Conservation (phyloP, 2,113 vertebrate genomes). For the Tichodroma muraria region DNA sequence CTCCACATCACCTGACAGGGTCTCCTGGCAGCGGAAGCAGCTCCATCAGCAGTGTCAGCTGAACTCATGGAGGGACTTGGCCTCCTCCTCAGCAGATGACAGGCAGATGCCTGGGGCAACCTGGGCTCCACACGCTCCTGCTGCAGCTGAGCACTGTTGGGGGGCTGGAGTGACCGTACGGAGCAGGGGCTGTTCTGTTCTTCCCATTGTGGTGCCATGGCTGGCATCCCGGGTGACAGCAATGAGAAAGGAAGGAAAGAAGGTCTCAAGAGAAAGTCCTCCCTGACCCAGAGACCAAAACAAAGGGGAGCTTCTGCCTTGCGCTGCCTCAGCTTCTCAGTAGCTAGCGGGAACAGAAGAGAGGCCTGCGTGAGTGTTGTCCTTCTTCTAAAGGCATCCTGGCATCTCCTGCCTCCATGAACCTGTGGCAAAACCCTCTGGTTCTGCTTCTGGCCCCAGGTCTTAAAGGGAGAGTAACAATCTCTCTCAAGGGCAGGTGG, state of each 20-base stretch:
- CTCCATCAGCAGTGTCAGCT: not conserved
- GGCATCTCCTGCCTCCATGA: not conserved
- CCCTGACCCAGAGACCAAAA: not conserved
- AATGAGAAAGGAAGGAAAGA: not conserved
- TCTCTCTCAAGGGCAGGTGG: not conserved
- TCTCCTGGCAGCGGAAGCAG: not conserved
- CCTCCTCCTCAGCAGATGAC: not conserved
- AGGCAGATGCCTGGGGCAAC: not conserved
- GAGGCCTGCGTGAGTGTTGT: not conserved
- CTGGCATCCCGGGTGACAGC: not conserved
- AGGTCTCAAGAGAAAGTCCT: not conserved
- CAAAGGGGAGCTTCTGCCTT: not conserved
- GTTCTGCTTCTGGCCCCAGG: not conserved
- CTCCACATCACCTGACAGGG: fast-evolving
- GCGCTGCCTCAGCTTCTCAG: not conserved
- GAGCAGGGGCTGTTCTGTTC: not conserved
- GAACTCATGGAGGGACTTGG: not conserved
- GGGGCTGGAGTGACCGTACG: not conserved
- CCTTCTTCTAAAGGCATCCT: not conserved
- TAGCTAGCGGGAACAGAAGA: fast-evolving
- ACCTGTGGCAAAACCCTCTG: not conserved
- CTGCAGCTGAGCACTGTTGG: fast-evolving
- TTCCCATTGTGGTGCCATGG: not conserved
- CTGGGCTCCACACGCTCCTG: fast-evolving
- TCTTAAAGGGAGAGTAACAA: not conserved